phyloP scores from a whole-genome alignment of 92 coral and sea anemone species.

The Epizoanthus rinbou region DNA sequence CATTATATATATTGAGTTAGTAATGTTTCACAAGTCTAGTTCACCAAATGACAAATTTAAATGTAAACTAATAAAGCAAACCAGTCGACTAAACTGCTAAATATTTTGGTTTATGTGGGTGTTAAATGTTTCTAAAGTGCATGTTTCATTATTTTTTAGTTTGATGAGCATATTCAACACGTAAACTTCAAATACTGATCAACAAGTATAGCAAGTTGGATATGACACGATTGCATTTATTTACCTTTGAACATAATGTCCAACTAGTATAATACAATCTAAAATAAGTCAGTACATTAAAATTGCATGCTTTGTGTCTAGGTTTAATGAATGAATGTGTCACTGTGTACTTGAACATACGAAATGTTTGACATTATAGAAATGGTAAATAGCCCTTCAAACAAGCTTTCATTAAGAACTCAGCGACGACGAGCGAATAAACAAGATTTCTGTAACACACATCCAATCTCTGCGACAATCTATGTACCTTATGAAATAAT shows the following conservation, averaged over 20 bases:
- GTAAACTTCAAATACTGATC: background rate
- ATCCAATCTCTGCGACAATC: no score
- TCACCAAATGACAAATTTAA: conserved; percentile 8
- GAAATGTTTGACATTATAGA: conserved; percentile 9
- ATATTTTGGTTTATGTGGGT: conserved; percentile 6
- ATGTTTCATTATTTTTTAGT: background rate
- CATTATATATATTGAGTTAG: background rate
- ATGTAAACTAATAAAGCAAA: background rate
- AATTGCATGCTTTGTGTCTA: conserved; percentile 41
- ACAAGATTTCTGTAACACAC: no score
- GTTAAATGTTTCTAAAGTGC: background rate
- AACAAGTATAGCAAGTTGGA: background rate
- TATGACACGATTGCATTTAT: background rate
- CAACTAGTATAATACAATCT: background rate
- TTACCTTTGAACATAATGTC: background rate
- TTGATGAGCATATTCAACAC: background rate
- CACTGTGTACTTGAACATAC: background rate
- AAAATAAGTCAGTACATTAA: conserved; percentile 21
- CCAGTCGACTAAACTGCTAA: background rate
- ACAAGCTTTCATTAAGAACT: no score
- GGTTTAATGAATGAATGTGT: conserved; percentile 1
- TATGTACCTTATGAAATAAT: no score
- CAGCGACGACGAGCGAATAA: no score
- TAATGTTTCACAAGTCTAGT: no score
- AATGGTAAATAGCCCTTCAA: background rate